Evolutionary conservation across 2,113 vertebrate species (phyloP).

Genomic region (Eupsittula cactorum): DNA sequence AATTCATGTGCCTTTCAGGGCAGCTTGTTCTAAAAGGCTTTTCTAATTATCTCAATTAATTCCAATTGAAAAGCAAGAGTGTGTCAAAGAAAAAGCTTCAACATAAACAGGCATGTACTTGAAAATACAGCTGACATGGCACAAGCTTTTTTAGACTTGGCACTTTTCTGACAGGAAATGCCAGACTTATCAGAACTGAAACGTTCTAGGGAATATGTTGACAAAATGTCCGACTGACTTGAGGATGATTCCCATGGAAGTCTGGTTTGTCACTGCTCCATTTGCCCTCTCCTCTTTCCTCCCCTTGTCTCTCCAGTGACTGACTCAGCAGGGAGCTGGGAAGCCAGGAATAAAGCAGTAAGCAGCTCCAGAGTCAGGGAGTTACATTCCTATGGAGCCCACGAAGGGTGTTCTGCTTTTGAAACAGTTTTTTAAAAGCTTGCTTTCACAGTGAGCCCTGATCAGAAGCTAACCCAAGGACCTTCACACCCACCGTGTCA

Average conservation of each 20-base stretch:
- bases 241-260: background rate
- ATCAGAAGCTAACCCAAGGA: background rate
- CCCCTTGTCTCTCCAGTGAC: background rate
- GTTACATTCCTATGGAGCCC: background rate
- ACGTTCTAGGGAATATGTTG: background rate
- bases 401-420: background rate
- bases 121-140: background rate
- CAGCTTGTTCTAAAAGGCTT: background rate
- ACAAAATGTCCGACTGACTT: background rate
- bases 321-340: accelerated
- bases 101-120: background rate
- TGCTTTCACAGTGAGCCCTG: accelerated
- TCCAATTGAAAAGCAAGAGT: slow-evolving; percentile 6
- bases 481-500: accelerated
- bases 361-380: background rate
- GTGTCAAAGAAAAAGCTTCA: background rate
- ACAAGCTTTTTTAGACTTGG: background rate
- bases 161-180: slow-evolving; percentile 37
- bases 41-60: background rate
- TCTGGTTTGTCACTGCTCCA: background rate
- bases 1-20: background rate
- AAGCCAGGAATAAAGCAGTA: background rate
- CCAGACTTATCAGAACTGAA: background rate
- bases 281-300: background rate
- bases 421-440: background rate